Evolutionary conservation across 2,113 vertebrate species (phyloP), one percentile per base, ranked within the genome.

Genomic region (Marmota monax): DNA sequence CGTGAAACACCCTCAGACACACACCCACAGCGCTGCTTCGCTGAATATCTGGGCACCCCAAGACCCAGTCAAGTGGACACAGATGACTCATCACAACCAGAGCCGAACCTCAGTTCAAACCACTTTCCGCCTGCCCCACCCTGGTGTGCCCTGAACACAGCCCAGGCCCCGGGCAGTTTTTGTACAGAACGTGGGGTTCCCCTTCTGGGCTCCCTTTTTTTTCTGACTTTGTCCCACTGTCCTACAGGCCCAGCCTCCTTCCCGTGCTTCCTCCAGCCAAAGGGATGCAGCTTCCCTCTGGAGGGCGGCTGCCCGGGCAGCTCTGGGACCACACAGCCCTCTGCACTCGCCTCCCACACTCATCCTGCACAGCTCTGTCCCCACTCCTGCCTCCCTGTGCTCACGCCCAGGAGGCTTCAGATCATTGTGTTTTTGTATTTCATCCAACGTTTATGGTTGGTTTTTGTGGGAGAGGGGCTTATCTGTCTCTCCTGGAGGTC

Each of bases 281-380:
- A 37, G 51, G 11, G 8, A 61, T 1, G 3, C 4, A 5, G 48
- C 63, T n/a, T 20, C 45, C 84, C 18, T 0, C 13, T 3, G 2
- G 84, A 0, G 29, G 0, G 3, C 45, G 10, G 16, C 1, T 2
- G 6, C 37, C 11, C 0, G 20, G 10, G 1, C 4, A 3, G 48
- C 14, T 7, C 76, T 13, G 20, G 23, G n/a, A 23, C 48, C 25
- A 2, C 0, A 16, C n/a, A 1, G 16, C 29, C 86, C 16, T n/a
- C 58, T 1, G 74, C 79, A 20, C 29, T 4, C 20, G 23, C 13
- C 5, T 2, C 14, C 9, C 32, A 5, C 58, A 0, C 42, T 32
- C 0, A 0, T 53, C 42, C 12, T 17, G 56, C 48, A 0, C 0
- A 0, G 10, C 51, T 70, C 20, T 1, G 0, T 17, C 8, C 80